Conservation (phyloP, 2,888 invertebrate genomes). For the Dryadula phaetusa region DNA sequence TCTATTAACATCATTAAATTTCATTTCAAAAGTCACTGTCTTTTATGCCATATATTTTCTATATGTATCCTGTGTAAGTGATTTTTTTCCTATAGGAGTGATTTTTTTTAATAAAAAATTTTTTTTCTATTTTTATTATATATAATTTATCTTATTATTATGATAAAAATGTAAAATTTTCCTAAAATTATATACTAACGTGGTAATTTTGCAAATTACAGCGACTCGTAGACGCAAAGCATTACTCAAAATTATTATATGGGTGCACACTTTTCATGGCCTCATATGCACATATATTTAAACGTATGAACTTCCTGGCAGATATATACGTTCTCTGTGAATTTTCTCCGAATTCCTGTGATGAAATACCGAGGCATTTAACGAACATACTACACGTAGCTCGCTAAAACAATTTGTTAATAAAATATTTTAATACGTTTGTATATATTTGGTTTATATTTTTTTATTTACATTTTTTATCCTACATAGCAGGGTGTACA, state of each 20-base stretch:
- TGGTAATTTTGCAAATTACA: slow-evolving; percentile 16
- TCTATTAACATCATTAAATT: too few species aligned
- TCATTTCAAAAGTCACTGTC: too few species aligned
- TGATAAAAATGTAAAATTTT: too few species aligned
- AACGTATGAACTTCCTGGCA: slow-evolving; percentile 26
- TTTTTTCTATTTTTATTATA: too few species aligned
- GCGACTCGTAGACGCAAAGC: slow-evolving; percentile 13
- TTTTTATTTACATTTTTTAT: too few species aligned
- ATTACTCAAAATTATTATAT: slow-evolving; percentile 30
- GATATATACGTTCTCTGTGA: slow-evolving; percentile 19
- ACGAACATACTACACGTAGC: slow-evolving; percentile 11
- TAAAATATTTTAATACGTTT: neutral
- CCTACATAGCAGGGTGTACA: too few species aligned
- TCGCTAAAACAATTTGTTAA: slow-evolving; percentile 1
- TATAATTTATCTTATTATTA: too few species aligned
- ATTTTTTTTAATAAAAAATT: too few species aligned
- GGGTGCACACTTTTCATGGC: slow-evolving; percentile 31
- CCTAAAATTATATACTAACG: neutral
- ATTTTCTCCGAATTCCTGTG: slow-evolving; percentile 20
- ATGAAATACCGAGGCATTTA: slow-evolving; percentile 22
- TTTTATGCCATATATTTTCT: too few species aligned
- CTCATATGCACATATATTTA: slow-evolving; percentile 32
- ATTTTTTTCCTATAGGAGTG: too few species aligned
- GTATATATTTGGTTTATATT: neutral
- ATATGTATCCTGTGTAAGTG: too few species aligned